phyloP scores from a whole-genome alignment of 2,888 invertebrate genomes.

The Junonia oenone region DNA sequence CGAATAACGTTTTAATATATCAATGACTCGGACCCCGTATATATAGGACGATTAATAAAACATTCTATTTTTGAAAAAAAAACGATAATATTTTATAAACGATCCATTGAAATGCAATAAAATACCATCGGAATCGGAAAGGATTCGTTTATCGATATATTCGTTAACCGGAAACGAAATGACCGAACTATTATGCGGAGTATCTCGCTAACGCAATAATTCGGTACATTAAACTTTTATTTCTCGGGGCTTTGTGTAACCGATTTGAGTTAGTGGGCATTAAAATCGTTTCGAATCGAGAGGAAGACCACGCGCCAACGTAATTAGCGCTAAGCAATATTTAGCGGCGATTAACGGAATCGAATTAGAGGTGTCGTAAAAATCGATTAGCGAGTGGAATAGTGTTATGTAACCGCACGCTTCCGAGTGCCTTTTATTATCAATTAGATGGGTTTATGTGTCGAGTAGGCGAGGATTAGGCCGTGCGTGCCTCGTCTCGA shows the following conservation, averaged over 20 bases:
- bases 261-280: slow-evolving; percentile 25
- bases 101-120: not conserved
- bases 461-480: slow-evolving; percentile 71
- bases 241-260: slow-evolving; percentile 30
- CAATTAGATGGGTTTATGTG: slow-evolving; percentile 78
- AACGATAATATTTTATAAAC: not conserved
- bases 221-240: slow-evolving; percentile 36
- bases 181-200: slow-evolving; percentile 15
- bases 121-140: not conserved
- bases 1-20: slow-evolving; percentile 30
- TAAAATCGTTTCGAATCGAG: slow-evolving; percentile 31
- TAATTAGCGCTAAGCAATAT: slow-evolving; percentile 66
- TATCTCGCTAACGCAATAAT: slow-evolving; percentile 31
- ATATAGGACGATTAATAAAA: not conserved
- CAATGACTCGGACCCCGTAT: slow-evolving; percentile 8
- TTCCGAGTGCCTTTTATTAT: slow-evolving; percentile 74
- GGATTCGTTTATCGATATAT: not conserved
- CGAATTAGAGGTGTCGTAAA: slow-evolving; percentile 67
- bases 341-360: slow-evolving; percentile 60
- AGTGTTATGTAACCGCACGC: slow-evolving; percentile 68
- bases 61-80: not conserved
- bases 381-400: slow-evolving; percentile 65
- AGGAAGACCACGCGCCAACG: slow-evolving; percentile 44
- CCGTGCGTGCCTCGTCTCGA: slow-evolving; percentile 64
- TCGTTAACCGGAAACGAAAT: not conserved